These are phyloP conservation scores for Gisinianus flammeolus DNA, from an alignment of 2,888 invertebrate genomes.

Conservation along the genomic window DNA sequence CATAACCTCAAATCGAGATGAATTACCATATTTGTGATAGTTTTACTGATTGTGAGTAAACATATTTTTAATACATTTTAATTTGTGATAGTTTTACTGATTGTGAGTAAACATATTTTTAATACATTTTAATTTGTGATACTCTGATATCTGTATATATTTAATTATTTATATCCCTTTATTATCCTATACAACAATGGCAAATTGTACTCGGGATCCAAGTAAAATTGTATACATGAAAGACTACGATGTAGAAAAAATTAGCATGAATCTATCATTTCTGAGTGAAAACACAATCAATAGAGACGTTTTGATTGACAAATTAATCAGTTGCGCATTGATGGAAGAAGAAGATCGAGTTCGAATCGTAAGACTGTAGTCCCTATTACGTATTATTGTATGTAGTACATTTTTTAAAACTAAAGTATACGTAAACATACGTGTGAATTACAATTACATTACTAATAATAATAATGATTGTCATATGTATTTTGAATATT, in stretches of 20 bases:
- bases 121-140: too few relatives aligned
- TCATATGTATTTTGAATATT: neutral
- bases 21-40: too few relatives aligned
- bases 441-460: neutral
- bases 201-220: neutral
- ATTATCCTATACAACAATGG: too few relatives aligned
- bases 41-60: too few relatives aligned
- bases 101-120: too few relatives aligned
- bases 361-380: slow-evolving; percentile 30
- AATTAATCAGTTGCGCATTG: neutral
- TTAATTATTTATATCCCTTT: too few relatives aligned
- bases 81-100: too few relatives aligned
- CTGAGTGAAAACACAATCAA: slow-evolving; percentile 31
- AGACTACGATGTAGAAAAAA: slow-evolving; percentile 26
- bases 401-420: neutral
- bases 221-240: neutral
- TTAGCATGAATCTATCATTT: slow-evolving; percentile 29
- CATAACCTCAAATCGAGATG: too few relatives aligned
- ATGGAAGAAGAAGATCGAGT: slow-evolving; percentile 17
- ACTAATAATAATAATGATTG: neutral
- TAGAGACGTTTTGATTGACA: slow-evolving; percentile 13
- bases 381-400: neutral
- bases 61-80: too few relatives aligned
- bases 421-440: neutral
- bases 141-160: too few relatives aligned